phyloP scores from a whole-genome alignment of 2,888 invertebrate genomes.

The Tholera decimalis region DNA sequence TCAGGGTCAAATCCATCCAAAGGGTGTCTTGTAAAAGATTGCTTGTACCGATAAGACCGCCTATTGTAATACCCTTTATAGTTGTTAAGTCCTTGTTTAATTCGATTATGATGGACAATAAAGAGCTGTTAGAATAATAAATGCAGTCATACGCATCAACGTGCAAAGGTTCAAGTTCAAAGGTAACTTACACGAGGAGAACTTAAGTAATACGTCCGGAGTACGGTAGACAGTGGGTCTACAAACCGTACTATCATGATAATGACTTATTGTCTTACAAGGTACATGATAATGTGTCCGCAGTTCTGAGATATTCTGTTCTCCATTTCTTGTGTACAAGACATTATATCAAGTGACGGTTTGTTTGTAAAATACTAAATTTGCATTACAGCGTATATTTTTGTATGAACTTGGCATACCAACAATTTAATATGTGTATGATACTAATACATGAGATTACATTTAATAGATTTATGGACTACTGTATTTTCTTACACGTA shows the following conservation, averaged over 20 bases:
- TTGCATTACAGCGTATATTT: not conserved
- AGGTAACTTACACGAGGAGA: not conserved
- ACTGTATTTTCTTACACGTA: no score
- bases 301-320: not conserved
- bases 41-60: no score
- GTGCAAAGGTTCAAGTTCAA: slow-evolving; percentile 3
- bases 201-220: slow-evolving; percentile 11
- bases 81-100: no score
- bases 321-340: not conserved
- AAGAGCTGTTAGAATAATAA: no score
- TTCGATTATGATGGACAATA: no score
- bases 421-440: no score
- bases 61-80: no score
- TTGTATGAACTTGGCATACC: no score
- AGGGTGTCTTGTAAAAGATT: no score
- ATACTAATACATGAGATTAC: no score
- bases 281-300: not conserved
- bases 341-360: not conserved
- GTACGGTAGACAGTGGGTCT: slow-evolving; percentile 13
- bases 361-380: not conserved
- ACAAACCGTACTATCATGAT: not conserved
- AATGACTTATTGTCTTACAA: slow-evolving; percentile 2
- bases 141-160: not conserved
- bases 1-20: no score
- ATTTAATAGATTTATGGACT: no score